A percentile compares a stretch with the other conserved stretches of the same genome.
phyloP scores from a whole-genome alignment of 2,888 invertebrate genomes.

The Cetonia aurata region DNA sequence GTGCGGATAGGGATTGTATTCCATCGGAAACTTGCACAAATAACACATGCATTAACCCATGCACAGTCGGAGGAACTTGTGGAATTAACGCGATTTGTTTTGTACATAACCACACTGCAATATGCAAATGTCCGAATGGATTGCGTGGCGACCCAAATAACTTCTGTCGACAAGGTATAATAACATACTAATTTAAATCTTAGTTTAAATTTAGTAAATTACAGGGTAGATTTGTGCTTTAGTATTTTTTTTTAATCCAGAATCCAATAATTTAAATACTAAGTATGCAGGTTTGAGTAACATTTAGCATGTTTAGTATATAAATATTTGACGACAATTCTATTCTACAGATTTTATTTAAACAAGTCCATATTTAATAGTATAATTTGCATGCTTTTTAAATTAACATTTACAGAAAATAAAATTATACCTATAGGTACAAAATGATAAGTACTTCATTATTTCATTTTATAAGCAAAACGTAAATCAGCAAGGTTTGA shows the following conservation, averaged over 20 bases:
- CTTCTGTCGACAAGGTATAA: conserved; percentile 75
- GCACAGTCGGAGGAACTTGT: conserved; percentile 70
- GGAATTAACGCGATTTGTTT: conserved; percentile 74
- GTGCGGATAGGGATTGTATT: conserved; percentile 74
- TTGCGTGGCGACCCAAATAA: conserved; percentile 70
- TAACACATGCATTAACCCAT: conserved; percentile 76
- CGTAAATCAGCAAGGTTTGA: neutral
- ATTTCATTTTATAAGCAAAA: neutral
- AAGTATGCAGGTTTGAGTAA: neutral
- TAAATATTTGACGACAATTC: conserved; percentile 4
- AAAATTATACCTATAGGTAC: conserved; percentile 15
- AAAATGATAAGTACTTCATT: too few relatives aligned
- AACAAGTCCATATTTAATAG: neutral
- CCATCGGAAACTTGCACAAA: conserved; percentile 74
- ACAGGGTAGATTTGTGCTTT: conserved; percentile 26
- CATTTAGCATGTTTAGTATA: neutral
- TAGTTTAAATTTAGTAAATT: conserved; percentile 20
- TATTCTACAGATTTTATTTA: conserved; percentile 11
- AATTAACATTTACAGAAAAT: neutral
- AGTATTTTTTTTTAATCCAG: conserved; percentile 6
- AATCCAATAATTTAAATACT: neutral
- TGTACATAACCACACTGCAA: conserved; percentile 73
- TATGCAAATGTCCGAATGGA: conserved; percentile 73
- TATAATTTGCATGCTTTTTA: conserved; percentile 8
- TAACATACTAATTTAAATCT: conserved; percentile 52